These are phyloP conservation scores for Metaphire vulgaris DNA, from an alignment of 1,140 invertebrate species.

Conservation along the genomic window DNA sequence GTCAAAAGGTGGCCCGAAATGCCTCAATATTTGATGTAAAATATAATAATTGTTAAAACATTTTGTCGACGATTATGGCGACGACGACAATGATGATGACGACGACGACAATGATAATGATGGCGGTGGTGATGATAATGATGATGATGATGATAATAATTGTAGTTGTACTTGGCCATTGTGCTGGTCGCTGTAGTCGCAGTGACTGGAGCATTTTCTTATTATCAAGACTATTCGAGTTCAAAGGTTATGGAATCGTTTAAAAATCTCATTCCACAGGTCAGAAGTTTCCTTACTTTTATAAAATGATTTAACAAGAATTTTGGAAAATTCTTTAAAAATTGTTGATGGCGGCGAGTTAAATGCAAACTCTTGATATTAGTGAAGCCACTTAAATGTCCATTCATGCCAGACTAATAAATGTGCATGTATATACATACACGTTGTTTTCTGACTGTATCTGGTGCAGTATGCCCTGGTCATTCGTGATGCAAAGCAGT, in stretches of 20 bases:
- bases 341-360: no score
- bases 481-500: conserved; percentile 84
- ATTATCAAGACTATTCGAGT: conserved; percentile 52
- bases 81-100: no score
- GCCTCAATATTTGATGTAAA: no score
- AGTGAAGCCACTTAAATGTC: no score
- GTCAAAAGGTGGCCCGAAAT: no score
- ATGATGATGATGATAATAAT: conserved; percentile 63
- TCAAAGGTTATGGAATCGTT: conserved; percentile 75
- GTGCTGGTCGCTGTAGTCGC: conserved; percentile 50
- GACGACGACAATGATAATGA: background rate
- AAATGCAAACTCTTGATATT: background rate
- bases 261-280: conserved; percentile 74
- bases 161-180: conserved; percentile 55
- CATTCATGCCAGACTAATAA: no score
- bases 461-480: conserved; percentile 76
- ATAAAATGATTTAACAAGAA: no score
- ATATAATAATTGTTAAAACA: no score
- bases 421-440: background rate
- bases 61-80: no score
- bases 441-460: background rate
- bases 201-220: conserved; percentile 51
- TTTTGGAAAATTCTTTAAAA: no score
- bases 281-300: conserved; percentile 21
- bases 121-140: conserved; percentile 72